phyloP scores from a whole-genome alignment of 1,140 invertebrate genomes.

The Aphidius ervi region DNA sequence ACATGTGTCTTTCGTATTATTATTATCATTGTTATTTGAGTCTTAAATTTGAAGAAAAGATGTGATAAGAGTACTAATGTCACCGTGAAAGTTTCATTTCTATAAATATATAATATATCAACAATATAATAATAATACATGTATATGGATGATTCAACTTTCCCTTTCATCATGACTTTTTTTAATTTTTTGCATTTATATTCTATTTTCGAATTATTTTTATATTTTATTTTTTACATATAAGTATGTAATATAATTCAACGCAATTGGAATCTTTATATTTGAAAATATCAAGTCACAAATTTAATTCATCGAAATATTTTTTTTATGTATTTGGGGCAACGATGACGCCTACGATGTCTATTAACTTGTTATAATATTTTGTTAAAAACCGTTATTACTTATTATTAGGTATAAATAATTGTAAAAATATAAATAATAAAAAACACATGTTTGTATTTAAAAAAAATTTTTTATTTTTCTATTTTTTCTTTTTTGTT shows the following conservation, averaged over 20 bases:
- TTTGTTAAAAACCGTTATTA: too few relatives aligned
- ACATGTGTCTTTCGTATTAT: background rate
- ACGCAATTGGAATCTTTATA: too few relatives aligned
- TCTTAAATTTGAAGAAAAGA: constrained; percentile 18
- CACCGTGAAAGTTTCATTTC: constrained; percentile 31
- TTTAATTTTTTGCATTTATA: background rate
- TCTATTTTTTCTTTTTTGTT: constrained; percentile 19
- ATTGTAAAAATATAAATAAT: too few relatives aligned
- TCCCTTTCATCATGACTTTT: constrained; percentile 32
- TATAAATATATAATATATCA: too few relatives aligned
- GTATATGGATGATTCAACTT: constrained; percentile 30
- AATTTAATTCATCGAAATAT: too few relatives aligned
- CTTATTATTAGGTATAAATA: too few relatives aligned
- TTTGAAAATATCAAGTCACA: too few relatives aligned
- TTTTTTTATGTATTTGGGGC: too few relatives aligned
- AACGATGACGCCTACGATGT: too few relatives aligned
- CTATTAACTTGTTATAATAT: too few relatives aligned
- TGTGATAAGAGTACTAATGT: constrained; percentile 34
- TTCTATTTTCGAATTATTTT: background rate
- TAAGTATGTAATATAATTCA: constrained; percentile 3
- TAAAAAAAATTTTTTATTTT: constrained; percentile 13
- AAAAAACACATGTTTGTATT: too few relatives aligned
- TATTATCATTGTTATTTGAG: background rate
- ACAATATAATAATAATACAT: too few relatives aligned
- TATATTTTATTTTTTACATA: background rate